A percentile compares a stretch with the other conserved stretches of the same genome.
Evolutionary conservation across 2,797 vertebrate genomes (phyloP).

Genomic region (Malacoraja senta): DNA sequence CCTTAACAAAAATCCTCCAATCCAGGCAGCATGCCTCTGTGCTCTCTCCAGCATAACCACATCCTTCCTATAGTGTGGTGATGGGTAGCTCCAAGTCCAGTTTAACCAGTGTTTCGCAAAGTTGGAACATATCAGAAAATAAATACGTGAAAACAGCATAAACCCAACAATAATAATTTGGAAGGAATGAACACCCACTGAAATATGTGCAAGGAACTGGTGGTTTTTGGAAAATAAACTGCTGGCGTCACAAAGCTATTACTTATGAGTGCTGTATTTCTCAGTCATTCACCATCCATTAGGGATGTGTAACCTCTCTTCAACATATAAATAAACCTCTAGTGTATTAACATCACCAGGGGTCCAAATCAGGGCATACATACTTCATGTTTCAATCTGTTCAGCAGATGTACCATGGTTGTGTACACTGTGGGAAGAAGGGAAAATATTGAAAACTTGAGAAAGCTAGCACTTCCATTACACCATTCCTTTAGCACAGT

Average conservation of each 20-base stretch:
- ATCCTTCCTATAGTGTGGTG: too few species aligned
- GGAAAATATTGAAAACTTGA: neutral
- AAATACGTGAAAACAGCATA: neutral
- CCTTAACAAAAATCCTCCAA: too few species aligned
- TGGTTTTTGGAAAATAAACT: neutral
- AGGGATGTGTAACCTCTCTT: neutral
- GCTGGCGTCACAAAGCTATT: neutral
- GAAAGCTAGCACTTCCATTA: neutral
- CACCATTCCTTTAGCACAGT: neutral
- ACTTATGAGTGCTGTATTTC: neutral
- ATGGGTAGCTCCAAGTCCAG: too few species aligned
- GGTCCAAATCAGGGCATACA: neutral
- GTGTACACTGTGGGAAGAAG: neutral
- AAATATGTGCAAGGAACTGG: neutral
- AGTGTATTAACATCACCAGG: neutral
- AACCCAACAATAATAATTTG: neutral
- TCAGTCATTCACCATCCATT: slow-evolving; percentile 4
- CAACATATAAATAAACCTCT: neutral
- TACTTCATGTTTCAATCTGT: slow-evolving; percentile 6
- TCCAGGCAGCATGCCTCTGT: too few species aligned
- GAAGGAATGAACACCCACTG: neutral
- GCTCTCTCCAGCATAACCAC: too few species aligned
- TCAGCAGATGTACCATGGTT: neutral
- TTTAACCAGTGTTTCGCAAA: too few species aligned
- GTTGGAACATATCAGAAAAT: too few species aligned